Conservation (phyloP, 2,888 invertebrate species). For the Megaustenia siamemsis region DNA sequence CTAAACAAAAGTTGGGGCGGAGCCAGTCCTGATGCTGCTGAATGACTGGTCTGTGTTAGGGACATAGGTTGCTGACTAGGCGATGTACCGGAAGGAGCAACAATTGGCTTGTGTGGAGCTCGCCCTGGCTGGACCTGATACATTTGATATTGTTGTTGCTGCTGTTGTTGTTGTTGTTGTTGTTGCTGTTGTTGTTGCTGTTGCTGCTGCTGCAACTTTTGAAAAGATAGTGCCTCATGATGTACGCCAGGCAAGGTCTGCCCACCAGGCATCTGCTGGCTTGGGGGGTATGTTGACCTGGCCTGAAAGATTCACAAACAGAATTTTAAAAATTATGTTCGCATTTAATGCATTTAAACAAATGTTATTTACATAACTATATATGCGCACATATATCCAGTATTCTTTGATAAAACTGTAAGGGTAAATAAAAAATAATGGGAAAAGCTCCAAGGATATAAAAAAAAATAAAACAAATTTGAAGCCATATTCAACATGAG, state of each 20-base stretch:
- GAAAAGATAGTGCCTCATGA: slow-evolving; percentile 4
- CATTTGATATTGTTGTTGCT: slow-evolving; percentile 35
- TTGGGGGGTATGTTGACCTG: neutral
- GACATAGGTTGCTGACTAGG: slow-evolving; percentile 40
- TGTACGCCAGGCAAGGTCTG: neutral
- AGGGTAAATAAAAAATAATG: too few relatives aligned
- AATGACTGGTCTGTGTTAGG: neutral
- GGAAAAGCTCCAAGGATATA: too few relatives aligned
- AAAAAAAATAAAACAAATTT: too few relatives aligned
- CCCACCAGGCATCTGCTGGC: slow-evolving; percentile 12
- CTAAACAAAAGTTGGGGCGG: slow-evolving; percentile 40
- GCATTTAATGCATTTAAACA: too few relatives aligned
- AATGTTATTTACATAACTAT: too few relatives aligned
- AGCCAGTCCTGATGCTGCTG: neutral
- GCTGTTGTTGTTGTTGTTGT: slow-evolving; percentile 34
- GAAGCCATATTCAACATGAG: too few relatives aligned
- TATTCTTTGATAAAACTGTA: too few relatives aligned
- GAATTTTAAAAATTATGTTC: too few relatives aligned
- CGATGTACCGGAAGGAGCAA: neutral
- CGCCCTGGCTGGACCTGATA: slow-evolving; percentile 34
- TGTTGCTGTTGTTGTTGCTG: slow-evolving; percentile 42
- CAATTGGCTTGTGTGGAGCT: slow-evolving; percentile 19
- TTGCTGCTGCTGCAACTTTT: slow-evolving; percentile 39
- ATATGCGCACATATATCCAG: too few relatives aligned
- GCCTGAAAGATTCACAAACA: slow-evolving; percentile 8